Base-by-base conservation (phyloP, 2,797 vertebrate genomes). In the Sebastes vulpes region DNA sequence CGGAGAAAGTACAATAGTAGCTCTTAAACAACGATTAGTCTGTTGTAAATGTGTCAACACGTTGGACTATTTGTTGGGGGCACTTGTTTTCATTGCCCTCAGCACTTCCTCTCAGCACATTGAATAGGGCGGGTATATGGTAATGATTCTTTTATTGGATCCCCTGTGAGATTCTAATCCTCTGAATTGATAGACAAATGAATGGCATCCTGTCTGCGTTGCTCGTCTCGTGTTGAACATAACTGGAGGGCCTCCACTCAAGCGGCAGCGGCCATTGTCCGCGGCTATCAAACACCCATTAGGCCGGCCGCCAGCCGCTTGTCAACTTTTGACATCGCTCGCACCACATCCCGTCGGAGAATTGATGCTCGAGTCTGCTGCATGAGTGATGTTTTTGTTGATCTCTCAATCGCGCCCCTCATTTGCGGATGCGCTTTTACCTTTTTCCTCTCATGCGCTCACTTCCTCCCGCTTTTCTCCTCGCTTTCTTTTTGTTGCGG, bases 211-310 rank as follows among this genome's bases (percentile, higher is more conserved):
- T 84, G 83, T 91, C 77, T 84, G 78, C 66, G 76, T 85, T 75
- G 81, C 74, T 86, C 65, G 76, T 88, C 83, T 88, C 63, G 35
- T 92, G 92, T 90, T 93, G 52, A 88, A 91, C 86, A 89, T 89
- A 81, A 82, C 84, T 80, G 46, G 54, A 86, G 76, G 90, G 79
- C 85, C 84, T 93, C 92, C 82, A 89, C 92, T 93, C 78, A 90
- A 89, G 84, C 86, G 72, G 74, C 86, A 82, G 79, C 61, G 61
- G 59, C 69, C 72, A 85, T 95, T 95, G 90, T 94, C 65, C 73
- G 26, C 53, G 12, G 79, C 94, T 87, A 94, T 95, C 90, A 94
- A 95, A 96, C 90, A 86, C 80, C 84, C 95, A 92, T 96, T 95
- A 96, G 93, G 92, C 92, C 1, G 9, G n/a, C 11, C 2, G 93